Base-by-base conservation (phyloP, 1,140 invertebrate species). In the Drosophila orena region DNA sequence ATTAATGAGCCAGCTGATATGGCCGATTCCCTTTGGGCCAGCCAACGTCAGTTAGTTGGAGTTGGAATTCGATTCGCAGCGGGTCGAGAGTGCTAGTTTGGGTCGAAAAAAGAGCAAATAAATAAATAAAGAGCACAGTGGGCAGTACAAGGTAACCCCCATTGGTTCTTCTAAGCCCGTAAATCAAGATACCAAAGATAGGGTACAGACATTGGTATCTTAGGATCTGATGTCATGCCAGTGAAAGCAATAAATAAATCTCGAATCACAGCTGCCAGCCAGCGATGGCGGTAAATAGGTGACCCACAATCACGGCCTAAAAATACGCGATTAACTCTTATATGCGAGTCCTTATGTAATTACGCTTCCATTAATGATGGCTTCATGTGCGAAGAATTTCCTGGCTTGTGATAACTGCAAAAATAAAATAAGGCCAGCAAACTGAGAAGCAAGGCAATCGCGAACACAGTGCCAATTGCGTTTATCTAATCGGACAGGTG, bases 321-420 rank as follows among this genome's bases (percentile, higher is more conserved):
- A 88, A 72, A 79, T 73, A 66, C 60, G 55, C n/a, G 42, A 72
- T 85, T 64, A 43, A 52, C 50, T 42, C 12, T 37, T 71, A 44
- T 54, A 60, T 46, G 64, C 59, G 34, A 22, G 11, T 37, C 40
- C 44, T 86, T 86, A 88, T 89, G 84, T 89, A 88, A 89, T 66
- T 66, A 15, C 14, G 43, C 55, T 50, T 62, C 47, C 59, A 76
- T 79, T 61, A 73, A 75, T 52, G 66, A 89, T 88, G 79, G 71
- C 83, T 89, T 86, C 83, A 86, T 77, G 58, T 43, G 62, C 61
- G 47, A 88, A 89, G 83, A 88, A 88, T 88, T 88, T 79, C 52
- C 79, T 61, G 52, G 58, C 71, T 50, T 61, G 57, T 80, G 77
- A 75, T 85, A 85, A 49, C 52, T 55, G 74, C 30, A 12, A 38